phyloP scores from a whole-genome alignment of 30 jellyfish, hydroid and myxozoan genomes.

The Pseudorhiza aurosa region DNA sequence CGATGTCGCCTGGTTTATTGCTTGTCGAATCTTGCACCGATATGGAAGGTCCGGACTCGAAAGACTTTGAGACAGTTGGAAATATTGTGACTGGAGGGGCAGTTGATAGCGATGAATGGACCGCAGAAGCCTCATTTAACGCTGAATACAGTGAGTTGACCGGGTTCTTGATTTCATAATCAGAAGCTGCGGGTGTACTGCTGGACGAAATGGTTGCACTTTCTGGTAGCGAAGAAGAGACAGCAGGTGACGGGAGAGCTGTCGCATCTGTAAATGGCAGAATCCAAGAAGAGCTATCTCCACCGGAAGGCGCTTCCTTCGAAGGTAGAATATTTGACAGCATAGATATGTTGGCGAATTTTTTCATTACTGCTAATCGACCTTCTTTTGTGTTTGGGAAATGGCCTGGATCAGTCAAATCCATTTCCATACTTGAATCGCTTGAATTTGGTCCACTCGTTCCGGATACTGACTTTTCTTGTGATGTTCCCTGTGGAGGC shows the following conservation, averaged over 20 bases:
- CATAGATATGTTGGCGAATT: conserved; percentile 34
- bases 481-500: neutral
- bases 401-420: conserved; percentile 64
- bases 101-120: neutral
- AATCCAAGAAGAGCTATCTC: neutral
- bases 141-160: conserved; percentile 18
- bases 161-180: neutral
- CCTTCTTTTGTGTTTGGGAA: conserved; percentile 1
- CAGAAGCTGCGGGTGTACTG: neutral
- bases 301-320: conserved; percentile 35
- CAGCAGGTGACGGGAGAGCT: neutral
- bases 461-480: neutral
- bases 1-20: conserved; percentile 41
- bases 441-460: neutral
- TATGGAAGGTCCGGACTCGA: neutral
- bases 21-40: neutral
- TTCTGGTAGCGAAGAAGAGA: conserved; percentile 4
- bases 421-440: conserved; percentile 35
- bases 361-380: conserved; percentile 17
- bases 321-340: conserved; percentile 58
- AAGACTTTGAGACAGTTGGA: neutral
- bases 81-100: conserved; percentile 13
- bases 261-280: neutral
- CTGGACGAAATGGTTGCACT: neutral
- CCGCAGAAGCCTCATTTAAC: neutral